These are phyloP conservation scores for Brachyistius frenatus DNA, from an alignment of 2,113 vertebrate genomes.

Conservation along the genomic window DNA sequence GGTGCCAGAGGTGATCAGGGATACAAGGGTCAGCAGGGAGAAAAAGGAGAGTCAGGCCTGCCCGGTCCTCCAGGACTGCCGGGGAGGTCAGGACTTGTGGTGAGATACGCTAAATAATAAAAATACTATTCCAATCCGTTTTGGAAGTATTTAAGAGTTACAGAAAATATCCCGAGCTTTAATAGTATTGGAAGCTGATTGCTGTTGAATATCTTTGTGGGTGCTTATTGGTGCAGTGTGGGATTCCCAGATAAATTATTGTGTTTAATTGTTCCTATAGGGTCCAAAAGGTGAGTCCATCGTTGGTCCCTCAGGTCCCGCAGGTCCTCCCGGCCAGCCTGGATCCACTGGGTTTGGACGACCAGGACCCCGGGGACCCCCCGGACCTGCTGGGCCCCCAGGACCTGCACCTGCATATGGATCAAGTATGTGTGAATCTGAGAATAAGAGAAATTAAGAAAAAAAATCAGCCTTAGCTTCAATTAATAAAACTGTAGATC, in stretches of 20 bases:
- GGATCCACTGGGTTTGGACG: constrained; percentile 89
- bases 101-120: constrained; percentile 73
- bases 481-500: too few species aligned
- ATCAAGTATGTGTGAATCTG: constrained; percentile 78
- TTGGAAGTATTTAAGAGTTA: too few species aligned
- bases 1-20: constrained; percentile 85
- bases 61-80: constrained; percentile 87
- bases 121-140: neutral
- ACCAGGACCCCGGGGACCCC: constrained; percentile 87
- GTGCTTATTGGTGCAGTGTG: too few species aligned
- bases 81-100: constrained; percentile 88
- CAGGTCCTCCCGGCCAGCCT: constrained; percentile 87
- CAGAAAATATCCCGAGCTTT: too few species aligned
- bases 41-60: constrained; percentile 84
- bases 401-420: constrained; percentile 84
- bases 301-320: constrained; percentile 88
- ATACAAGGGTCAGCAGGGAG: constrained; percentile 86
- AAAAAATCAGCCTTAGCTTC: neutral
- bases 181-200: too few species aligned
- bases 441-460: neutral
- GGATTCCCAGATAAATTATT: too few species aligned
- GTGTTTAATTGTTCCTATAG: constrained; percentile 68
- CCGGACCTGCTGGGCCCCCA: constrained; percentile 87
- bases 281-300: constrained; percentile 93
- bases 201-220: too few species aligned